Evolutionary conservation across 2,797 vertebrate species (phyloP).

Genomic region (Pipistrellus kuhlii): DNA sequence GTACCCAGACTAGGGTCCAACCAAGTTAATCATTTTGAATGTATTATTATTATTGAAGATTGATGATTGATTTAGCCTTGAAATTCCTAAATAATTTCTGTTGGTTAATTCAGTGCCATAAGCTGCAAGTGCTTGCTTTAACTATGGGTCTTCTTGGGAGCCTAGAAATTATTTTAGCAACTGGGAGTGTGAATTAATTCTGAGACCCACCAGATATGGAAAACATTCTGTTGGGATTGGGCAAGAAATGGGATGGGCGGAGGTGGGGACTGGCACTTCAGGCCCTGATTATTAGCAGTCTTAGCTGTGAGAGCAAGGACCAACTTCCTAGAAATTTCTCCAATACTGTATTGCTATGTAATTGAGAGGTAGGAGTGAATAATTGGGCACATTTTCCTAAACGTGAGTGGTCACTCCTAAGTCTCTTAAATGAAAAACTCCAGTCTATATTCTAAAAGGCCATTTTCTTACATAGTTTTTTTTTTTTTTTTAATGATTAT

Average conservation of each 20-base stretch:
- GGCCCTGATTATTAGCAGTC: neutral
- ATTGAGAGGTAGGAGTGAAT: neutral
- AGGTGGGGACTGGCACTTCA: neutral
- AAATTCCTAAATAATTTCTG: neutral
- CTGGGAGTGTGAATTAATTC: neutral
- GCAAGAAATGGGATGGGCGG: neutral
- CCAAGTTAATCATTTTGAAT: neutral
- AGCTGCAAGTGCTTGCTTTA: neutral
- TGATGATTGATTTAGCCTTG: neutral
- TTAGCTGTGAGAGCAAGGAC: neutral
- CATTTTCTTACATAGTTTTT: neutral
- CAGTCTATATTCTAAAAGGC: conserved; percentile 5
- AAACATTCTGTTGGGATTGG: neutral
- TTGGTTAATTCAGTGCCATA: neutral
- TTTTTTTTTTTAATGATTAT: neutral
- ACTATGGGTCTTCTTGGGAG: neutral
- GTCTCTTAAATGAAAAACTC: neutral
- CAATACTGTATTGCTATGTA: neutral
- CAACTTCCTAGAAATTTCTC: neutral
- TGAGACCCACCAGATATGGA: neutral
- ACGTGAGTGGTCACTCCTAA: neutral
- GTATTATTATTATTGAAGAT: neutral
- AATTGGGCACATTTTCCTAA: neutral
- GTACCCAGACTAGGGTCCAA: neutral
- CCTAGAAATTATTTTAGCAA: neutral